These are phyloP conservation scores for Amblyopsis rosae DNA, from an alignment of 2,113 vertebrate genomes.

Conservation along the genomic window DNA sequence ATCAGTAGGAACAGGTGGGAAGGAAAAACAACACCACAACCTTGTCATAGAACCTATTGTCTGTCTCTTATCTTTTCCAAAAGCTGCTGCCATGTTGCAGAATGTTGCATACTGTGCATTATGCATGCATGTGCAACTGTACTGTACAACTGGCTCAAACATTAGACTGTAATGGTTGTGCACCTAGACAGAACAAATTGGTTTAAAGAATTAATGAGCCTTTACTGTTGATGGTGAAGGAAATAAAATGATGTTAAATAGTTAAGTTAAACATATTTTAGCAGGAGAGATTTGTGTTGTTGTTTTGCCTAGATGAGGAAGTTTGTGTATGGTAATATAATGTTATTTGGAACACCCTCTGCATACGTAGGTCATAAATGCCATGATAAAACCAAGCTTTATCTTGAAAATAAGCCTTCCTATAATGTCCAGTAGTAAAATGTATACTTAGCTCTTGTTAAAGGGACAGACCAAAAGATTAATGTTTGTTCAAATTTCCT, in stretches of 20 bases:
- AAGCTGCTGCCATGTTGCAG: neutral
- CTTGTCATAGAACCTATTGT: neutral
- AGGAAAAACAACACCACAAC: neutral
- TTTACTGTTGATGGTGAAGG: neutral
- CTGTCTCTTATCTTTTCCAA: neutral
- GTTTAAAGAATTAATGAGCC: neutral
- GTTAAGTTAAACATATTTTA: slow-evolving; percentile 12
- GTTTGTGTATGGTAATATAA: slow-evolving; percentile 46
- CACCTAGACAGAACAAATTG: neutral
- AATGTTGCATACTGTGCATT: no score
- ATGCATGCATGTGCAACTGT: no score
- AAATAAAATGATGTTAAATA: neutral
- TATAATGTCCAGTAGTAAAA: no score
- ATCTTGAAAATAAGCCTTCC: slow-evolving; percentile 10
- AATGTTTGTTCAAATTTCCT: no score
- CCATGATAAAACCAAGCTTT: slow-evolving; percentile 41
- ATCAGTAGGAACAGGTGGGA: slow-evolving; percentile 5
- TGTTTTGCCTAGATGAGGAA: slow-evolving; percentile 42
- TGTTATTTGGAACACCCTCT: slow-evolving; percentile 51
- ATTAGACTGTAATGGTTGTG: neutral
- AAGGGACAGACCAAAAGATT: no score
- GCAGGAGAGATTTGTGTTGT: slow-evolving; percentile 1
- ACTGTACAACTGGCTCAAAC: no score
- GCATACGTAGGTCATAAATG: slow-evolving; percentile 19
- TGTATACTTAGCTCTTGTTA: no score